Evolutionary conservation across 1,140 invertebrate species (phyloP).

Genomic region (Platyscapa corneri): DNA sequence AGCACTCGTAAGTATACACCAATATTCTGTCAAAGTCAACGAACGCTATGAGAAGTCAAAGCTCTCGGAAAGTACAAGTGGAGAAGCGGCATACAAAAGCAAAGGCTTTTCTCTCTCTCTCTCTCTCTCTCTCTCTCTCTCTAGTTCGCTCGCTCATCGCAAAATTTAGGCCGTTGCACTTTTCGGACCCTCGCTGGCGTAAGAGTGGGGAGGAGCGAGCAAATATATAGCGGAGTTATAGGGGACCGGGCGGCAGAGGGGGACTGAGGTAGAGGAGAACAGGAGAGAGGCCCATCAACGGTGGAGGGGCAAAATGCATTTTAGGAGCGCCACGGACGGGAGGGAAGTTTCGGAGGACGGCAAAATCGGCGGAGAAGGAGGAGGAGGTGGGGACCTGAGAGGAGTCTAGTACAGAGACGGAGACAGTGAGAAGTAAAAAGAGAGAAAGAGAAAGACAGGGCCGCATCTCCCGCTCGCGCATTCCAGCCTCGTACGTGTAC

Average conservation of each 20-base stretch:
- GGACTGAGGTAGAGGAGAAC: background rate
- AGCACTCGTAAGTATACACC: constrained; percentile 18
- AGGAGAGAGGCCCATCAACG: background rate
- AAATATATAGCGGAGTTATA: constrained; percentile 46
- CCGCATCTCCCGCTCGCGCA: constrained; percentile 49
- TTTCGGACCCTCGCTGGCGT: constrained; percentile 64
- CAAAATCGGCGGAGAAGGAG: constrained; percentile 52
- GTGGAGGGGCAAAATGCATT: constrained; percentile 15
- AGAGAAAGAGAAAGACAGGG: constrained; percentile 43
- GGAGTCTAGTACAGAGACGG: constrained; percentile 71
- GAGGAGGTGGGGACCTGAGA: constrained; percentile 46
- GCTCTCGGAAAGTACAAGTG: constrained; percentile 32
- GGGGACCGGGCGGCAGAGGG: constrained; percentile 9
- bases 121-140: background rate
- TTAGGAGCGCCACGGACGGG: constrained; percentile 5
- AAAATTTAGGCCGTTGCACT: constrained; percentile 75
- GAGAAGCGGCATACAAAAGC: constrained; percentile 30
- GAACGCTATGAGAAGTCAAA: constrained; percentile 46
- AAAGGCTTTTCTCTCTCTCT: background rate
- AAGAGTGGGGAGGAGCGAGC: constrained; percentile 55
- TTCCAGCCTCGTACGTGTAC: constrained; percentile 33
- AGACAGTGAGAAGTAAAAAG: constrained; percentile 53
- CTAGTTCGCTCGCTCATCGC: background rate
- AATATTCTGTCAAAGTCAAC: constrained; percentile 44
- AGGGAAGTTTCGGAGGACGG: constrained; percentile 21